A percentile compares a stretch with the other conserved stretches of the same genome.
Evolutionary conservation across 2,888 invertebrate species (phyloP).

Genomic region (Diadromus collaris): DNA sequence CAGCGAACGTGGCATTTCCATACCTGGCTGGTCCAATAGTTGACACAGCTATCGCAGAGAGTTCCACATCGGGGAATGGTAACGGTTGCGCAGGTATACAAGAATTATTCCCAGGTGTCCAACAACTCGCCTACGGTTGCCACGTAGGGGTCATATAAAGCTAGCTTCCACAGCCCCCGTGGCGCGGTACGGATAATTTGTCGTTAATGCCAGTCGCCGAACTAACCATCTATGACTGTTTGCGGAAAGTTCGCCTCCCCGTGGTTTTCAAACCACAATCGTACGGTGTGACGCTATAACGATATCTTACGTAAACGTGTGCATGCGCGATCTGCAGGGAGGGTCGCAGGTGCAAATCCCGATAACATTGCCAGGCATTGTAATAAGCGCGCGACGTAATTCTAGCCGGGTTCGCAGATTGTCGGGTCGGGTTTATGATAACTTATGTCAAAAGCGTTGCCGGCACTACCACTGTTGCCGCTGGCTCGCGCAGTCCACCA

Average conservation of each 20-base stretch:
- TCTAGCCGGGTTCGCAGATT: conserved; percentile 48
- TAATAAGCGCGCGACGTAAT: conserved; percentile 40
- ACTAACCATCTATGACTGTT: conserved; percentile 46
- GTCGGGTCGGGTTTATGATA: conserved; percentile 52
- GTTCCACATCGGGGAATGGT: not conserved
- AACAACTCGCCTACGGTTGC: conserved; percentile 2
- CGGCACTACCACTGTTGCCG: not conserved
- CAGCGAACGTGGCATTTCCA: not conserved
- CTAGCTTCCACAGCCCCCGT: not conserved
- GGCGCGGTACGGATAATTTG: conserved; percentile 39
- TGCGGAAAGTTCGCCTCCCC: conserved; percentile 46
- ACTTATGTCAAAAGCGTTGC: conserved; percentile 52
- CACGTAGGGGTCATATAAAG: conserved; percentile 2
- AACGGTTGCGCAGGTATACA: not conserved
- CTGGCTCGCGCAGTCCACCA: conserved; percentile 12
- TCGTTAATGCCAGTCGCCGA: conserved; percentile 40
- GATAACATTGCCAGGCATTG: conserved; percentile 41
- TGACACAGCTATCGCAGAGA: not conserved
- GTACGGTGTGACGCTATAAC: conserved; percentile 26
- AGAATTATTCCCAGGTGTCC: conserved; percentile 20
- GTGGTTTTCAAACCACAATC: conserved; percentile 23
- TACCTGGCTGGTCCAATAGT: not conserved
- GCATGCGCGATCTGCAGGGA: conserved; percentile 9
- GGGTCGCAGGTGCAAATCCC: conserved; percentile 15
- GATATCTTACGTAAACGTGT: conserved; percentile 4